Conservation (phyloP, 2,113 vertebrate species). For the Strix uralensis region DNA sequence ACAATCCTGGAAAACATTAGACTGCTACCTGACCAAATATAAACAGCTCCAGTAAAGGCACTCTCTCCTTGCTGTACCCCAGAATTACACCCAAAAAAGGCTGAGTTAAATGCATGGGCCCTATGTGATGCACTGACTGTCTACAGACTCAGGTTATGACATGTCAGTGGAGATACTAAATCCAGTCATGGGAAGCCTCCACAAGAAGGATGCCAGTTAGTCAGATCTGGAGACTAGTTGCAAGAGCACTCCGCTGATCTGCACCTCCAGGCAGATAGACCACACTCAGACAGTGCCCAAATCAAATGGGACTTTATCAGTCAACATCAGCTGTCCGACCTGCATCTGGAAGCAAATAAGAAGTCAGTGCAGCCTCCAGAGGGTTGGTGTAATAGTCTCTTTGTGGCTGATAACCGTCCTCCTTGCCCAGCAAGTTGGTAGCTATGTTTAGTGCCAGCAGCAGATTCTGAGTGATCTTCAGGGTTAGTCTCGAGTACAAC, state of each 20-base stretch:
- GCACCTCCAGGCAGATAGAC: not conserved
- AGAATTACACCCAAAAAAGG: not conserved
- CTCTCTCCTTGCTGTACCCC: not conserved
- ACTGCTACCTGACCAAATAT: not conserved
- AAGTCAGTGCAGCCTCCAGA: not conserved
- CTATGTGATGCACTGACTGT: fast-evolving
- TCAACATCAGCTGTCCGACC: not conserved
- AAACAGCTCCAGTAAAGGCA: not conserved
- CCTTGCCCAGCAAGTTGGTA: not conserved
- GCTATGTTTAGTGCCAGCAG: fast-evolving
- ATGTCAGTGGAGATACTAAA: not conserved
- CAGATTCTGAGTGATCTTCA: not conserved
- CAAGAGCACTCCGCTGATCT: not conserved
- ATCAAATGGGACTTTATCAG: not conserved
- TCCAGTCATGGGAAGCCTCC: not conserved
- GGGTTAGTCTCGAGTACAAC: not conserved
- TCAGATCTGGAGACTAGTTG: not conserved
- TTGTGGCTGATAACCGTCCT: not conserved
- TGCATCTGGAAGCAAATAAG: not conserved
- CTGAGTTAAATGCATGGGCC: not conserved
- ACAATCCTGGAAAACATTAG: not conserved
- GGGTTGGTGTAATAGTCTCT: not conserved
- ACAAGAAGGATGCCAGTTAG: not conserved
- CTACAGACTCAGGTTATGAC: not conserved
- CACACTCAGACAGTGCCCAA: not conserved